A percentile compares a stretch with the other conserved stretches of the same genome.
These are phyloP conservation scores for Epinotia nisella DNA, from an alignment of 2,888 invertebrate genomes.

Conservation along the genomic window DNA sequence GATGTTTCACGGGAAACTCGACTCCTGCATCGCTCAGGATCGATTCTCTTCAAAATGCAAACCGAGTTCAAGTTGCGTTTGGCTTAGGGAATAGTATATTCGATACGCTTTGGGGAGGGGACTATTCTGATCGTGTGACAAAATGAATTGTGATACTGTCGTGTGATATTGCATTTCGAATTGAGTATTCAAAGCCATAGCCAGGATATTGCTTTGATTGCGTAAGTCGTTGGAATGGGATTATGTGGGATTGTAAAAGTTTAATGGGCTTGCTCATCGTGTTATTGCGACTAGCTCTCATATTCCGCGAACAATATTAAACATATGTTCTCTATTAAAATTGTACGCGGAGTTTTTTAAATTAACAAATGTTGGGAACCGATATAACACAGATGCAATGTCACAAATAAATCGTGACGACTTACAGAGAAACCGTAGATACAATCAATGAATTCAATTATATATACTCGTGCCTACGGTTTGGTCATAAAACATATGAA, in stretches of 20 bases:
- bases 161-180: constrained; percentile 40
- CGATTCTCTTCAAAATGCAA: constrained; percentile 62
- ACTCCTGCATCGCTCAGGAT: constrained; percentile 49
- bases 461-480: too few relatives aligned
- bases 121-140: constrained; percentile 39
- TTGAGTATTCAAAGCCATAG: constrained; percentile 32
- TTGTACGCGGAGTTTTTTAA: too few relatives aligned
- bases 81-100: constrained; percentile 59
- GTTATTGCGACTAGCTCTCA: neutral
- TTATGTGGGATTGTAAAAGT: constrained; percentile 19
- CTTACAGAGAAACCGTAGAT: too few relatives aligned
- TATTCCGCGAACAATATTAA: neutral
- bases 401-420: too few relatives aligned
- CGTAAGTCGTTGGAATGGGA: constrained; percentile 17
- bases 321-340: too few relatives aligned
- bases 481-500: too few relatives aligned
- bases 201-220: constrained; percentile 33
- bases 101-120: constrained; percentile 48
- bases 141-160: constrained; percentile 42
- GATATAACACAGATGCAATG: too few relatives aligned
- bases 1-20: constrained; percentile 42
- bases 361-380: too few relatives aligned
- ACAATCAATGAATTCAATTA: too few relatives aligned
- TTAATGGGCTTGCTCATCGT: constrained; percentile 21
- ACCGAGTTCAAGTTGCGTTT: constrained; percentile 54